These are phyloP conservation scores for Trilocha varians DNA, from an alignment of 2,888 invertebrate genomes.

Conservation along the genomic window DNA sequence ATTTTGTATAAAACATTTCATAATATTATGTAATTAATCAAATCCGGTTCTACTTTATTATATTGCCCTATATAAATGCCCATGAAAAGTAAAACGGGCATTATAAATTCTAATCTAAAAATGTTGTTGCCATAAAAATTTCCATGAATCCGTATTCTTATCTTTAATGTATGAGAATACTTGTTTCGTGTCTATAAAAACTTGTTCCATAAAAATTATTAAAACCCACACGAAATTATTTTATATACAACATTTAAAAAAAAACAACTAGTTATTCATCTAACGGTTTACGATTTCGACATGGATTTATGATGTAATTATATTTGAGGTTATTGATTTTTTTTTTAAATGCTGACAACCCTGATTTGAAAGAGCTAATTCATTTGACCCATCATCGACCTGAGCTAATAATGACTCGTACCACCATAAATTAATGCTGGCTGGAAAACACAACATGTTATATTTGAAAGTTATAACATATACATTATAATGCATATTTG, in stretches of 20 bases:
- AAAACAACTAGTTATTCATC: neutral
- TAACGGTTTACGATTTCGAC: neutral
- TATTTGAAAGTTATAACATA: too few relatives aligned
- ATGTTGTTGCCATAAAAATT: neutral
- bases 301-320: neutral
- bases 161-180: neutral
- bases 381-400: slow-evolving; percentile 31
- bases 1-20: too few relatives aligned
- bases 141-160: neutral
- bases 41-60: too few relatives aligned
- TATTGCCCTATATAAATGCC: neutral
- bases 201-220: neutral
- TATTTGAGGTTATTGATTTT: too few relatives aligned
- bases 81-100: neutral
- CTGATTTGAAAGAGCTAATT: slow-evolving; percentile 22
- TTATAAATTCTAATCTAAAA: neutral
- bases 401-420: slow-evolving; percentile 19
- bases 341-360: slow-evolving; percentile 9
- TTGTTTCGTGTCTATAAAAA: neutral
- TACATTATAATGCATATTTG: too few relatives aligned
- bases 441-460: too few relatives aligned
- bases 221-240: slow-evolving; percentile 2
- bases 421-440: slow-evolving; percentile 2
- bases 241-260: neutral
- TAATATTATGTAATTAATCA: too few relatives aligned